Conservation (phyloP, 2,797 vertebrate genomes). For the Ptychadena robeensis region DNA sequence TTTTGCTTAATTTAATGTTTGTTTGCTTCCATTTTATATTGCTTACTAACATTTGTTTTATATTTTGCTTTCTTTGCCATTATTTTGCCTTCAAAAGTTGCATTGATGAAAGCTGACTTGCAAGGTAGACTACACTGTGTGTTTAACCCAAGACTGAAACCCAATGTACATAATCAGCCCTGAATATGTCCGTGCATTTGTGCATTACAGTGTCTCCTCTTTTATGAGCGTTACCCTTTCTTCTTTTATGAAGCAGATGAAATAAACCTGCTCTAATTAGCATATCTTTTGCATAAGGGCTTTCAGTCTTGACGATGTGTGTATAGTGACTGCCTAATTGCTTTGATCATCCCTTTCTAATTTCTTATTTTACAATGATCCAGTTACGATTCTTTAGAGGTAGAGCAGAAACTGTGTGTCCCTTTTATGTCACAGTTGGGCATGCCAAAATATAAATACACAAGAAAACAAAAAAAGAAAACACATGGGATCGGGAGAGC, state of each 20-base stretch:
- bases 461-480: constrained; percentile 48
- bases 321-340: constrained; percentile 76
- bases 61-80: constrained; percentile 87
- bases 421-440: constrained; percentile 71
- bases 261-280: constrained; percentile 65
- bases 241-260: constrained; percentile 61
- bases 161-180: constrained; percentile 71
- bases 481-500: constrained; percentile 76
- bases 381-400: constrained; percentile 71
- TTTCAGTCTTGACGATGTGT: constrained; percentile 81
- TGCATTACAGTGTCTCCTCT: constrained; percentile 62
- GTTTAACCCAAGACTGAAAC: constrained; percentile 86
- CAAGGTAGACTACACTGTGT: constrained; percentile 95
- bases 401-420: constrained; percentile 74
- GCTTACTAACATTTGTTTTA: constrained; percentile 93
- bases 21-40: constrained; percentile 84
- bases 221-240: constrained; percentile 62
- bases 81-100: constrained; percentile 93
- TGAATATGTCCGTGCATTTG: constrained; percentile 65
- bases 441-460: constrained; percentile 72
- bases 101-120: constrained; percentile 99
- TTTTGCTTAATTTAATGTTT: constrained; percentile 71
- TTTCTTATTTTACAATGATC: constrained; percentile 71
- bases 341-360: constrained; percentile 72
- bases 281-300: constrained; percentile 76